Evolutionary conservation across 2,888 invertebrate genomes (phyloP).

Genomic region (Quadroppia sp.): DNA sequence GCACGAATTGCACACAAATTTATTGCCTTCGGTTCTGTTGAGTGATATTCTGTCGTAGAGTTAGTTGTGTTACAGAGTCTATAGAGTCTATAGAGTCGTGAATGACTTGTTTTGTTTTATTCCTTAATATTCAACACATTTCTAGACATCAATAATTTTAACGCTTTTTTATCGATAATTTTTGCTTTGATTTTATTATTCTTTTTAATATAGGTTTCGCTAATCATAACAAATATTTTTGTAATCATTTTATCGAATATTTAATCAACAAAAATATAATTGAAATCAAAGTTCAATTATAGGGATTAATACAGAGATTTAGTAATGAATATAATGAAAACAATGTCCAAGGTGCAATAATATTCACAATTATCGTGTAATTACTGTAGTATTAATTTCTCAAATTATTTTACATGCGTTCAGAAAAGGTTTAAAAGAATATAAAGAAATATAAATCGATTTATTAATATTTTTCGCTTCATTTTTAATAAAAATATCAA

Average conservation of each 20-base stretch:
- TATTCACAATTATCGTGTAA: too few species aligned
- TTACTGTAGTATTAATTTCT: too few species aligned
- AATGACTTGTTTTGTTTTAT: not conserved
- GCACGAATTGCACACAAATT: constrained; percentile 15
- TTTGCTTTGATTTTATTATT: not conserved
- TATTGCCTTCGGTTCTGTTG: constrained; percentile 11
- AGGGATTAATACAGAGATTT: not conserved
- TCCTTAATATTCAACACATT: not conserved
- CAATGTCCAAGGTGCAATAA: too few species aligned
- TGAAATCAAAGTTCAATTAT: not conserved
- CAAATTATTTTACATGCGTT: too few species aligned
- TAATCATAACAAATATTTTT: not conserved
- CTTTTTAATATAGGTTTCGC: not conserved
- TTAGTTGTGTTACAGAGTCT: not conserved
- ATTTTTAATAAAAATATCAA: too few species aligned
- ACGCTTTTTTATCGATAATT: not conserved
- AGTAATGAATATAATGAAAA: too few species aligned
- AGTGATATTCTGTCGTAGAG: constrained; percentile 4
- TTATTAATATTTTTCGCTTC: too few species aligned
- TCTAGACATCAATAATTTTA: constrained; percentile 7
- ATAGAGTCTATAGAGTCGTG: not conserved
- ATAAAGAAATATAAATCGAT: too few species aligned
- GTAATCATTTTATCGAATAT: not conserved
- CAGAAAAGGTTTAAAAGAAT: too few species aligned
- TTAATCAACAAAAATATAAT: not conserved